Base-by-base conservation (phyloP, 2,888 invertebrate genomes). In the Anaspis maculata region DNA sequence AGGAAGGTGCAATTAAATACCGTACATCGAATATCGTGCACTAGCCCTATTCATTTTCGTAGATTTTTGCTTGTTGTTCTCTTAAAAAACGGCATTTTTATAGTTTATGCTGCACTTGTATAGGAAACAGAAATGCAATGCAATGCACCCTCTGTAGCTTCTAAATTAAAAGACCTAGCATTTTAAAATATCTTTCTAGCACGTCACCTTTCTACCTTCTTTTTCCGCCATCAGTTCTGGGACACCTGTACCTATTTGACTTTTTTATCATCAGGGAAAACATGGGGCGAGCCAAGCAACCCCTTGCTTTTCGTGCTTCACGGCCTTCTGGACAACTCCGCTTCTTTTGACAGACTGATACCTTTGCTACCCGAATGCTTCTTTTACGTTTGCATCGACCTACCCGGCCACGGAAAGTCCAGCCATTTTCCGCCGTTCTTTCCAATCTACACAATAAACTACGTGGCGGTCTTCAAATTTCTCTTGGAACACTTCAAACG, bases 321-420 rank as follows among this genome's bases (percentile, higher is more conserved):
- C 46, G 79, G 79, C 0, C 52, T 64, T 36, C 60, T 70, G 45
- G 79, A 79, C 53, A 75, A 76, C 4, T 73, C 74, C 0, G 74
- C 72, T 2, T 67, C 71, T 25, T 79, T 76, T 55, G 68, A 77
- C 34, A 64, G 68, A 0, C 52, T 80, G 2, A 66, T 76, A 10
- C 68, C 68, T 9, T 49, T 68, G 11, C 51, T 80, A 21, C 73
- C 77, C 1, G 54, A 51, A 7, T 55, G 4, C 19, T 67, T 48
- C 53, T 70, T 50, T 45, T 73, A 56, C 47, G 59, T 70, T 15
- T 63, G 65, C 37, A 51, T 70, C 25, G 79, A 79, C 47, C 54
- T 77, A 2, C 79, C 79, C 0, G 75, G 81, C 0, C 75, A 71
- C 41, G 78, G 78, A 1, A 67, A 58, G 22, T 78, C 78, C 0